Conservation (phyloP, 1,140 invertebrate species). For the Drosophila arizonae region DNA sequence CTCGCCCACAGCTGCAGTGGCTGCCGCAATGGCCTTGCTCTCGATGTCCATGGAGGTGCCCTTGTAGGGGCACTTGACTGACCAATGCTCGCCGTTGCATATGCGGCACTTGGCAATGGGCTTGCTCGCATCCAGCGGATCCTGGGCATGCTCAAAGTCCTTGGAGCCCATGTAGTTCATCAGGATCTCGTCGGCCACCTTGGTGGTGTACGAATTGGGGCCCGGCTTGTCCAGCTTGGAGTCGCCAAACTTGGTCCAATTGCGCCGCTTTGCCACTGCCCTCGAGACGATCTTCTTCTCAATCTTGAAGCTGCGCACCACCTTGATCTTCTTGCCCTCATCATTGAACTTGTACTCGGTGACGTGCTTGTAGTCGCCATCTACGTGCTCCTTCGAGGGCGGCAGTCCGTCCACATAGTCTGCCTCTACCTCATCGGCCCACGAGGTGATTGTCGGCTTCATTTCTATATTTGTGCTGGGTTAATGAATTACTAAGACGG, state of each 20-base stretch:
- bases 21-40: slow-evolving; percentile 66
- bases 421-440: slow-evolving; percentile 96
- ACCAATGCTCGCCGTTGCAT: slow-evolving; percentile 98
- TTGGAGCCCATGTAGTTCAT: slow-evolving; percentile 96
- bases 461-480: slow-evolving; percentile 14
- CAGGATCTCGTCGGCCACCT: slow-evolving; percentile 96
- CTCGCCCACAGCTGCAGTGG: slow-evolving; percentile 63
- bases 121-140: slow-evolving; percentile 84
- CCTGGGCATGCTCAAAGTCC: slow-evolving; percentile 92
- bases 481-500: background rate
- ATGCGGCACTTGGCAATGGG: slow-evolving; percentile 96
- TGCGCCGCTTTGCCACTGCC: slow-evolving; percentile 94
- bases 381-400: slow-evolving; percentile 90
- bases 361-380: slow-evolving; percentile 94
- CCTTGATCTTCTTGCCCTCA: slow-evolving; percentile 93
- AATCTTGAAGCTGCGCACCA: slow-evolving; percentile 95
- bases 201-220: slow-evolving; percentile 97
- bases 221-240: slow-evolving; percentile 95
- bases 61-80: slow-evolving; percentile 98
- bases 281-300: slow-evolving; percentile 95
- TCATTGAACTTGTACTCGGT: slow-evolving; percentile 96
- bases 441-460: slow-evolving; percentile 91
- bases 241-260: slow-evolving; percentile 97
- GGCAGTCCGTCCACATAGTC: slow-evolving; percentile 90
- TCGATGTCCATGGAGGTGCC: slow-evolving; percentile 88